Base-by-base conservation (phyloP, 2,113 vertebrate genomes). In the Pluvialis apricaria region DNA sequence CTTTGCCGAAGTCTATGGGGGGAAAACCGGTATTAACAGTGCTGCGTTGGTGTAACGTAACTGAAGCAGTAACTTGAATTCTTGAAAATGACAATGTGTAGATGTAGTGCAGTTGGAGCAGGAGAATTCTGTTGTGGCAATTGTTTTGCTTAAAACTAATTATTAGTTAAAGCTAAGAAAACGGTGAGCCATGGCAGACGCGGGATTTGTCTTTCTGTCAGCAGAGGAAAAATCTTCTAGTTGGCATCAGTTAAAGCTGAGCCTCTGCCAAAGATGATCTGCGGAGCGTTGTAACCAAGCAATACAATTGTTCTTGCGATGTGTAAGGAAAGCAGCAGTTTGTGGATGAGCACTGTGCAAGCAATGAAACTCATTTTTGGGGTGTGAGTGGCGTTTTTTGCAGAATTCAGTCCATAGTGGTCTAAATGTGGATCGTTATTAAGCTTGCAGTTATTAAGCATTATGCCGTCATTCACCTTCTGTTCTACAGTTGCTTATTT, bases 301-400 rank as follows among this genome's bases (percentile, higher is more conserved):
- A 2, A 10, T 36, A 9, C 1, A 0, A 5, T 14, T 34, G 79
- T 70, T 42, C 57, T 13, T 54, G 83, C 6, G 3, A 3, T 1
- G 26, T 5, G 20, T 16, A 4, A n/a, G 71, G 62, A 26, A 32
- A 24, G 81, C 84, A 28, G 62, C 66, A 36, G 15, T 6, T 11
- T 17, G 40, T 20, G 62, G 68, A 11, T 18, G 5, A 62, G 79
- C 34, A 2, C 78, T 11, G 29, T 20, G 24, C 21, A 18, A 28
- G 51, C 65, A 8, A 24, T 2, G 11, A 32, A 8, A 2, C 62
- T 15, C 54, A 4, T 19, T 20, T 36, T 20, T 25, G 4, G 61
- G 54, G 40, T 47, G 31, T 9, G 10, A 54, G 5, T 4, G 31
- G 25, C 47, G 16, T 51, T 69, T 62, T 38, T 29, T 31, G 9